A percentile compares a stretch with the other conserved stretches of the same genome.
These are phyloP conservation scores for Mormyrus lacerda DNA, from an alignment of 2,113 vertebrate genomes.

Conservation along the genomic window DNA sequence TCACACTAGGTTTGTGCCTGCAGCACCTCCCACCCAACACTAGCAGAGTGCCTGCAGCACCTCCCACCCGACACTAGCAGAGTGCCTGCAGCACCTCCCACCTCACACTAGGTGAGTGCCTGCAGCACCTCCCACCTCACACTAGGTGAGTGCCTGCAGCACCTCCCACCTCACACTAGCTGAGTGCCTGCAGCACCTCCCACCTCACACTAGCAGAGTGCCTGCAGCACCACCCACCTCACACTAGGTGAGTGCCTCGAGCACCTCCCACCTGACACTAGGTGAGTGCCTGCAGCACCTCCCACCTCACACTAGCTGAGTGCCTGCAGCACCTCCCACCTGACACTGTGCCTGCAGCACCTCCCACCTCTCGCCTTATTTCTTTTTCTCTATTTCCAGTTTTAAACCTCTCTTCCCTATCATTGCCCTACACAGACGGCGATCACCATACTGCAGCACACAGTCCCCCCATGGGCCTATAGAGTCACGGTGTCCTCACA, in stretches of 20 bases:
- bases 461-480: neutral
- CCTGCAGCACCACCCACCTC: too few species aligned
- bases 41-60: neutral
- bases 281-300: neutral
- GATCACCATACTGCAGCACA: neutral
- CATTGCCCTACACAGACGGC: neutral
- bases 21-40: neutral
- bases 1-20: neutral
- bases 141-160: too few species aligned
- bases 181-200: too few species aligned
- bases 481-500: neutral
- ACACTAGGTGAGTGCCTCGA: too few species aligned
- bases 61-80: too few species aligned
- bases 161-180: too few species aligned
- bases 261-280: neutral
- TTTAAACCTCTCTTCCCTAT: neutral
- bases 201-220: too few species aligned
- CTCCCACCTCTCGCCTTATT: neutral
- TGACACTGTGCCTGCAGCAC: neutral
- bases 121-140: too few species aligned
- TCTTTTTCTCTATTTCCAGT: neutral
- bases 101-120: too few species aligned
- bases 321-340: neutral
- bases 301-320: too few species aligned
- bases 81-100: too few species aligned